Base-by-base conservation (phyloP, 2,113 vertebrate genomes). In the Ammospiza caudacuta region DNA sequence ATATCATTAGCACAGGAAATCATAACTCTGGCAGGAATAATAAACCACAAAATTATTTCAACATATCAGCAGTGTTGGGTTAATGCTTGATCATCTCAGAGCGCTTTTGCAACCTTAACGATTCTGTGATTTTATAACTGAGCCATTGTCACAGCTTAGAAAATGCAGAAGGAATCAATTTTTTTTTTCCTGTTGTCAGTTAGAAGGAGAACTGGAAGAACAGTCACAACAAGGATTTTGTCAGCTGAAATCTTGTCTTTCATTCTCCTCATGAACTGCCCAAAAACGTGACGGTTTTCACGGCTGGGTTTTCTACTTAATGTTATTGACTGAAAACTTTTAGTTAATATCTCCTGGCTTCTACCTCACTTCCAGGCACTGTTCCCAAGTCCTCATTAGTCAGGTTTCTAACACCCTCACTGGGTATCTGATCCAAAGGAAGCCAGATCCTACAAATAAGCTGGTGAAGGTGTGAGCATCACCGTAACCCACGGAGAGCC, bases 231-330 rank as follows among this genome's bases (percentile, higher is more conserved):
- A 92, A 80, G 37, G 54, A 73, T 54, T 83, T 87, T 92, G 29
- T 83, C 83, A 81, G 39, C 31, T 74, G 47, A 95, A 92, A 86
- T 81, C 29, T 77, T 84, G 77, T 81, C 74, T 75, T 81, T 81
- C 61, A 31, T 75, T 77, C 77, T 27, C 41, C 2, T 0, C 43
- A 7, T 13, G 37, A 74, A 49, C 51, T 88, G 80, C 55, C 86
- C 63, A 6, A 39, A 89, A 80, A 11, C 12, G 24, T 54, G 67
- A 68, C 24, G 9, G 43, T 49, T 95, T 90, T 66, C 63, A 87
- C 8, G 0, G 27, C n/a, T 67, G 46, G 43, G 23, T 82, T 92
- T 89, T 58, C 78, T 54, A 41, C 57, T 80, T 44, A 16, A 63
- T 0, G 3, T 23, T 86, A 37, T 41, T 31, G 41, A 37, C 41